These are phyloP conservation scores for Engystomops pustulosus DNA, from an alignment of 2,113 vertebrate genomes.

Conservation along the genomic window DNA sequence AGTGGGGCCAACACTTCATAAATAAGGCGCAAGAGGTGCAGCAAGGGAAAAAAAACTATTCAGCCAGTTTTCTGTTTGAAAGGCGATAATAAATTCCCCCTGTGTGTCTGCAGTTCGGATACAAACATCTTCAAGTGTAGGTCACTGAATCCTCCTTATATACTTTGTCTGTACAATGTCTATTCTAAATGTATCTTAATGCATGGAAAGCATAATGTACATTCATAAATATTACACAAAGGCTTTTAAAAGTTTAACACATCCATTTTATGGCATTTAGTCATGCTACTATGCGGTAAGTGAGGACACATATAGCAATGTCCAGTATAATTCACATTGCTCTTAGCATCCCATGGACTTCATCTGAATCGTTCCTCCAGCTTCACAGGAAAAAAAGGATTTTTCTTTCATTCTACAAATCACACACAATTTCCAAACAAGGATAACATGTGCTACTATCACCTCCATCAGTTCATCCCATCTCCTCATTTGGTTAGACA, in stretches of 20 bases:
- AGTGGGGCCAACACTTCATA: too few species aligned
- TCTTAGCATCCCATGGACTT: neutral
- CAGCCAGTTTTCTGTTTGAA: too few species aligned
- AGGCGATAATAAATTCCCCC: too few species aligned
- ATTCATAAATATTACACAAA: neutral
- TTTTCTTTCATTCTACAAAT: neutral
- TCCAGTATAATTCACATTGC: too few species aligned
- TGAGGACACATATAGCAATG: neutral
- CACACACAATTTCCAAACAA: slow-evolving; percentile 16
- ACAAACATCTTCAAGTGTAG: too few species aligned
- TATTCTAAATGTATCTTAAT: neutral
- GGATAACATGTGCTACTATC: slow-evolving; percentile 8
- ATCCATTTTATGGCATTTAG: slow-evolving; percentile 10
- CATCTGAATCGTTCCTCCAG: neutral
- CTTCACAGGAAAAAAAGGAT: neutral
- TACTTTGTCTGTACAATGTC: neutral
- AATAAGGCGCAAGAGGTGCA: too few species aligned
- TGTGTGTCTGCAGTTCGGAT: too few species aligned
- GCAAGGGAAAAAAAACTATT: too few species aligned
- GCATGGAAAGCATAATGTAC: neutral
- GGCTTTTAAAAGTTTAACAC: neutral
- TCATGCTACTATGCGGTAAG: neutral
- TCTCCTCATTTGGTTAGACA: slow-evolving; percentile 21
- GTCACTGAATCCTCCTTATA: neutral
- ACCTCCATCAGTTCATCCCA: neutral